Conservation (phyloP, 2,113 vertebrate species). For the Scomber japonicus region DNA sequence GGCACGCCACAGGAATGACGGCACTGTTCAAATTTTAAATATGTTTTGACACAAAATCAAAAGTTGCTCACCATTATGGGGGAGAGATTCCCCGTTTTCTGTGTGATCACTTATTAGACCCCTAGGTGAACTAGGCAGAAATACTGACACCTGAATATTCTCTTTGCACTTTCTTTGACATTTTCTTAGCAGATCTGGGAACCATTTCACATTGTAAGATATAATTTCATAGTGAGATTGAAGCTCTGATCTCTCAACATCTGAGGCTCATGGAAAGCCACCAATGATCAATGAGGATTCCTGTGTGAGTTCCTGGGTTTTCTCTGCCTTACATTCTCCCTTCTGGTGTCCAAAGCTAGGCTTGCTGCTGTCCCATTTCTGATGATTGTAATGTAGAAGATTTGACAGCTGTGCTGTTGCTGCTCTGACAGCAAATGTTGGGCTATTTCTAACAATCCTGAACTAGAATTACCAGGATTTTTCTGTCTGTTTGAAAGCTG, state of each 20-base stretch:
- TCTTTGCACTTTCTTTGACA: constrained; percentile 77
- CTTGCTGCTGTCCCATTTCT: constrained; percentile 54
- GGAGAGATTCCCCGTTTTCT: constrained; percentile 70
- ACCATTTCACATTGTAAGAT: constrained; percentile 76
- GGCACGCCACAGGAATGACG: constrained; percentile 71
- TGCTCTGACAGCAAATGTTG: constrained; percentile 28
- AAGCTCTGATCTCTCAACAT: constrained; percentile 76
- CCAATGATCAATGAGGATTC: constrained; percentile 78
- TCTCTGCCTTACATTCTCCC: constrained; percentile 59
- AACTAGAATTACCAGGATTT: constrained; percentile 38
- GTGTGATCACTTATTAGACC: constrained; percentile 82
- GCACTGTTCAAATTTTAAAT: constrained; percentile 85
- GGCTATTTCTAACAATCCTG: constrained; percentile 50
- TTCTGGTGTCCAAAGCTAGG: constrained; percentile 63
- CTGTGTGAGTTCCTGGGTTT: constrained; percentile 62
- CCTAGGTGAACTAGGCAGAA: constrained; percentile 77
- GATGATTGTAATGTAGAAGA: constrained; percentile 43
- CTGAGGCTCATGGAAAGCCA: constrained; percentile 74
- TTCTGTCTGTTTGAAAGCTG: constrained; percentile 54
- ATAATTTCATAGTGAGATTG: constrained; percentile 72
- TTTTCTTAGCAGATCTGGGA: constrained; percentile 69
- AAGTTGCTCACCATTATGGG: constrained; percentile 79
- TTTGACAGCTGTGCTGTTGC: constrained; percentile 54
- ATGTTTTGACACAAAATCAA: constrained; percentile 87
- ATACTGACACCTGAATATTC: constrained; percentile 81